Conservation (phyloP, 2,888 invertebrate genomes). For the Trissolcus japonicus region DNA sequence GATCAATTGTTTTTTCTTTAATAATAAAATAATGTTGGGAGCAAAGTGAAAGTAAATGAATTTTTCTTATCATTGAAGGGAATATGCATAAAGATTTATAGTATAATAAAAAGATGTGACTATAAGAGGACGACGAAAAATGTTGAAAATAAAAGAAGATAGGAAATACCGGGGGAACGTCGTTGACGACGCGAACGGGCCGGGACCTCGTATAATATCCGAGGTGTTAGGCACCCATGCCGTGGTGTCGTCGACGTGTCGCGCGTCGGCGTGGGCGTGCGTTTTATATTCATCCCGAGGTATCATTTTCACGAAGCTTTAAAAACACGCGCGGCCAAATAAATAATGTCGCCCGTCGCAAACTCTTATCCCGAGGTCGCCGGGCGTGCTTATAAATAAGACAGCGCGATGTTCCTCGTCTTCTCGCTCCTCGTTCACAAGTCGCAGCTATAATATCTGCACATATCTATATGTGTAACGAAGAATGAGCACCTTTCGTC, state of each 20-base stretch:
- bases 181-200: constrained; percentile 59
- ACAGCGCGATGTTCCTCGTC: constrained; percentile 60
- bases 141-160: constrained; percentile 25
- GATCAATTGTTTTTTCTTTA: not conserved
- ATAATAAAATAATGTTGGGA: too few relatives aligned
- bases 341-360: constrained; percentile 73
- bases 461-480: constrained; percentile 50
- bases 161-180: constrained; percentile 14
- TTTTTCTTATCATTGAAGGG: constrained; percentile 8
- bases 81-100: constrained; percentile 35
- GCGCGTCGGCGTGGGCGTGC: constrained; percentile 71
- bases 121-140: constrained; percentile 27
- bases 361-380: constrained; percentile 74
- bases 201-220: constrained; percentile 70
- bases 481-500: constrained; percentile 54
- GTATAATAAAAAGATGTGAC: constrained; percentile 34
- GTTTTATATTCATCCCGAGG: constrained; percentile 74
- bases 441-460: constrained; percentile 51
- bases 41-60: too few relatives aligned
- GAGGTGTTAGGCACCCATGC: constrained; percentile 64
- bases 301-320: constrained; percentile 75
- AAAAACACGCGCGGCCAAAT: constrained; percentile 69
- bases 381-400: constrained; percentile 72
- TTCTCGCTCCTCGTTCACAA: constrained; percentile 31
- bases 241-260: constrained; percentile 64